Percentiles rank a stretch among this genome's conserved stretches.
These are phyloP conservation scores for Isaurus tuberculatus DNA, from an alignment of 92 coral and sea anemone species.

Conservation along the genomic window DNA sequence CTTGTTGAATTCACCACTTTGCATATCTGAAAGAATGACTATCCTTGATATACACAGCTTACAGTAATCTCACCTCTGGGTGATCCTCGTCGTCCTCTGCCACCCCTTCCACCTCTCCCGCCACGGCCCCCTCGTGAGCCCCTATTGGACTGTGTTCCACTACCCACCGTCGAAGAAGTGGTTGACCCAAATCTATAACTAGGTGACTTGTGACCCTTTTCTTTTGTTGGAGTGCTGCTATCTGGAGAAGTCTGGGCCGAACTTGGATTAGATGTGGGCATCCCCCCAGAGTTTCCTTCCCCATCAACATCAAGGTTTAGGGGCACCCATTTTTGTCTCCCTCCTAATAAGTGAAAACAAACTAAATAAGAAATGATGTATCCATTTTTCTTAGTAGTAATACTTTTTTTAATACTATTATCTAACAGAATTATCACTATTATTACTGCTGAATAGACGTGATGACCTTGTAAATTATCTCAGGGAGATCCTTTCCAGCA, in stretches of 20 bases:
- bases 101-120: constrained; percentile 92
- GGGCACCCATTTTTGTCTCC: constrained; percentile 97
- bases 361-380: too few species aligned
- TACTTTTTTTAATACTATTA: too few species aligned
- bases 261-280: constrained; percentile 64
- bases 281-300: constrained; percentile 52
- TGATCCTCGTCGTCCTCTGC: constrained; percentile 87
- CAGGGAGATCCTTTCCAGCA: too few species aligned
- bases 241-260: constrained; percentile 84
- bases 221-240: constrained; percentile 48
- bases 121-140: constrained; percentile 95
- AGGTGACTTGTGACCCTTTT: constrained; percentile 85
- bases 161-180: constrained; percentile 58
- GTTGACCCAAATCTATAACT: constrained; percentile 78
- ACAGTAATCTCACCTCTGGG: constrained; percentile 76
- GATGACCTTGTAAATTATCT: too few species aligned
- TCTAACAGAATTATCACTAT: too few species aligned
- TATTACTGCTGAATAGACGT: too few species aligned
- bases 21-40: too few species aligned
- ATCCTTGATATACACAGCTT: too few species aligned
- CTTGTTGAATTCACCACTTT: too few species aligned
- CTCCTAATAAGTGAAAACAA: constrained; percentile 45
- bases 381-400: too few species aligned
- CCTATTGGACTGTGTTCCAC: constrained; percentile 70
- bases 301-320: constrained; percentile 73